A percentile compares a stretch with the other conserved stretches of the same genome.
Conservation (phyloP, 2,797 vertebrate genomes). For the Peromyscus aztecus region DNA sequence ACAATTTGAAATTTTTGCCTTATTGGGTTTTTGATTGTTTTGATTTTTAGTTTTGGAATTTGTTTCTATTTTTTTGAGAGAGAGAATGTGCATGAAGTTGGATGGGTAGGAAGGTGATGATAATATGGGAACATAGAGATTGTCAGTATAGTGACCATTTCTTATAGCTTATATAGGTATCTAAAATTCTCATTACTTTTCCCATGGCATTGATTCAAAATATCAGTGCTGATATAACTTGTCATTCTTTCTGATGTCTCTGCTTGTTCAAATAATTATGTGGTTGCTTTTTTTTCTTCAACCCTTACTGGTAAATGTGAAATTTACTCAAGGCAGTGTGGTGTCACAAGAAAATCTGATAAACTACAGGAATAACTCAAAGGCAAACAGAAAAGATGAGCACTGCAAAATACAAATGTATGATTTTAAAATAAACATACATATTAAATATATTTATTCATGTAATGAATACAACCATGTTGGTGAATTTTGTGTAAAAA, state of each 20-base stretch:
- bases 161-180: background rate
- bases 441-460: background rate
- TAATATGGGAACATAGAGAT: background rate
- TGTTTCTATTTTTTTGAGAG: background rate
- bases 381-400: background rate
- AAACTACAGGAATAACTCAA: background rate
- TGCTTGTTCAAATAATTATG: background rate
- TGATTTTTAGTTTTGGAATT: background rate
- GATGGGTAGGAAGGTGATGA: background rate
- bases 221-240: background rate
- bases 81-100: background rate
- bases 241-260: background rate
- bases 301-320: background rate
- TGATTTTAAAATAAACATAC: constrained; percentile 25
- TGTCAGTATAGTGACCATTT: background rate
- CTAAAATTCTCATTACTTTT: background rate
- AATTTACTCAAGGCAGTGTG: background rate
- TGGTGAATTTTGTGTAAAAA: background rate
- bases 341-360: background rate
- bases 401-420: background rate
- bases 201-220: background rate
- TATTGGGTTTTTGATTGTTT: background rate
- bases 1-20: background rate
- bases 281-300: background rate
- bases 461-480: background rate